Evolutionary conservation across 2,888 invertebrate genomes (phyloP).

Genomic region (Thera obeliscata): DNA sequence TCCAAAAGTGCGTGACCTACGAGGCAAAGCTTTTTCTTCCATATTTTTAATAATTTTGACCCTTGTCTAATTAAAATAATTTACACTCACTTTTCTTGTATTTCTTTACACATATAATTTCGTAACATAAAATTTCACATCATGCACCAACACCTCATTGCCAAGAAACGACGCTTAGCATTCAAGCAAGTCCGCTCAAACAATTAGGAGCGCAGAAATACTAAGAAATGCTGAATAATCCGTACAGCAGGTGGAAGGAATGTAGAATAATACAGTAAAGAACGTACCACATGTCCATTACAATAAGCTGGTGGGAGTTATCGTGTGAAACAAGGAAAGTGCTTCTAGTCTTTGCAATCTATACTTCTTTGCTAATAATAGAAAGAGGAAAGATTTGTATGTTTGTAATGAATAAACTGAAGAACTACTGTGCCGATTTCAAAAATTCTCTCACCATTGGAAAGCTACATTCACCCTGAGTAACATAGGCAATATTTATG

Average conservation of each 20-base stretch:
- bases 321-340: conserved; percentile 13
- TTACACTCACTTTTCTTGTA: too few relatives aligned
- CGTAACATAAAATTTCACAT: conserved; percentile 29
- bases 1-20: too few relatives aligned
- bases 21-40: too few relatives aligned
- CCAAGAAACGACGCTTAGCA: conserved; percentile 39
- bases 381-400: too few relatives aligned
- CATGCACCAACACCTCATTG: conserved; percentile 31
- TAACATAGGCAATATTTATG: too few relatives aligned
- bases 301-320: conserved; percentile 21
- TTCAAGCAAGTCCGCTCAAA: conserved; percentile 39
- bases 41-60: too few relatives aligned
- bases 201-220: conserved; percentile 54
- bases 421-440: too few relatives aligned
- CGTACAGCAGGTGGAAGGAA: conserved; percentile 27
- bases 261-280: conserved; percentile 22
- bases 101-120: background rate
- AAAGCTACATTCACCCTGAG: too few relatives aligned
- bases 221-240: conserved; percentile 48
- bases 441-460: too few relatives aligned
- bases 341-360: background rate
- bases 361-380: too few relatives aligned
- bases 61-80: too few relatives aligned
- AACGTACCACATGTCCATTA: conserved; percentile 19
- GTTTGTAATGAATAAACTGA: too few relatives aligned